Percentiles rank a stretch among this genome's conserved stretches.
phyloP scores from a whole-genome alignment of 2,113 vertebrate species.

The Syngnathus scovelli region DNA sequence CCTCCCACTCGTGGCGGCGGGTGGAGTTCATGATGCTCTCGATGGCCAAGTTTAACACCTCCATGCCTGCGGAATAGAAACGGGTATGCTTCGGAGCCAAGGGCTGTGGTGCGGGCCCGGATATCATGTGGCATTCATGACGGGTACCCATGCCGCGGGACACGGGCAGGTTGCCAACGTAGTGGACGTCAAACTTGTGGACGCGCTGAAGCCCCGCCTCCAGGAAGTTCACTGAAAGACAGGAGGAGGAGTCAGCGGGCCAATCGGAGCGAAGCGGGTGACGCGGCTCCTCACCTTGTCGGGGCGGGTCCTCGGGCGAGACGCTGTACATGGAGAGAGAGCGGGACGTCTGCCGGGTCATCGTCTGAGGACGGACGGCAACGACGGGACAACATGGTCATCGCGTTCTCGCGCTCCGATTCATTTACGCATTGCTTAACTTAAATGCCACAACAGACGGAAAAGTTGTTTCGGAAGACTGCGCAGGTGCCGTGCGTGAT shows the following conservation, averaged over 20 bases:
- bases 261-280: constrained; percentile 10
- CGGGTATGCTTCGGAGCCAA: not conserved
- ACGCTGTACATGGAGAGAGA: constrained; percentile 74
- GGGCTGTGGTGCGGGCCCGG: not conserved
- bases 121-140: not conserved
- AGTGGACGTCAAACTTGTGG: constrained; percentile 86
- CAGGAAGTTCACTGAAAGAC: constrained; percentile 78
- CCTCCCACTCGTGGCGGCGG: constrained; percentile 77
- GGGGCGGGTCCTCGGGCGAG: constrained; percentile 76
- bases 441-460: too few relatives aligned
- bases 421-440: too few relatives aligned
- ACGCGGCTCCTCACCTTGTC: constrained; percentile 75
- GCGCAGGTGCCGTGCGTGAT: too few relatives aligned
- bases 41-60: constrained; percentile 87
- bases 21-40: constrained; percentile 77
- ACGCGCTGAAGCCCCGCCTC: constrained; percentile 79
- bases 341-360: constrained; percentile 73
- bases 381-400: not conserved
- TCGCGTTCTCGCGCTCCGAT: not conserved
- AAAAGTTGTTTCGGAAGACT: too few relatives aligned
- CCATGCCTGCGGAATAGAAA: constrained; percentile 77
- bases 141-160: constrained; percentile 84
- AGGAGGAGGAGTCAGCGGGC: not conserved
- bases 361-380: constrained; percentile 26
- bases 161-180: constrained; percentile 85